Evolutionary conservation across 2,888 invertebrate genomes (phyloP), one percentile per base, ranked within the genome.

Genomic region (Colletes collaris): DNA sequence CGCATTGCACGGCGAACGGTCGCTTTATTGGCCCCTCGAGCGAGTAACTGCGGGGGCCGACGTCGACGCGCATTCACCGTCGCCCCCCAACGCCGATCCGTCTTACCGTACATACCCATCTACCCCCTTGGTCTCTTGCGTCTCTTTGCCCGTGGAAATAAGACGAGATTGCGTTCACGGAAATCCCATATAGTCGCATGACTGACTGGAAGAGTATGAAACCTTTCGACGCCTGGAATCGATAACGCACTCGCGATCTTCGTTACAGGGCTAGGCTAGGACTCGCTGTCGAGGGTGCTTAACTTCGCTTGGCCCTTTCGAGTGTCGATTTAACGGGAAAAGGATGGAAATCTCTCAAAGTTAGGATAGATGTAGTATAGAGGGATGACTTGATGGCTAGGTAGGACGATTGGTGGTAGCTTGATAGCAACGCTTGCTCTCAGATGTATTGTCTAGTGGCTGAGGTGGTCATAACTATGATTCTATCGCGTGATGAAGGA

Each of bases 151-250:
- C 56, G 58, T 56, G 71, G 82, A 85, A 85, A 85, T 85, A 85
- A 85, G 84, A 76, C 73, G 83, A 83, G 84, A 85, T 85, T 85
- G 83, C 84, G 70, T 78, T 80, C 63, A 70, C 73, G 67, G 83
- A 73, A 84, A 81, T 80, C 83, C 85, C 73, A 73, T 80, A 76
- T 64, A 85, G 71, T 66, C 67, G 70, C 67, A 69, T 73, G 60
- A 75, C 75, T 79, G 85, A 85, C 84, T 85, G 82, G 83, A 77
- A 85, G 77, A 81, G 68, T 71, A 76, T 59, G 85, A 75, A 83
- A 78, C 60, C 85, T 50, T 68, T 79, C 74, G 84, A 71, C 62
- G 64, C 50, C 7, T 59, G 69, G 67, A 74, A 85, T 85, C 85
- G 76, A 84, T 80, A 81, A 69, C 59, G 64, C 67, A 70, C 60